Conservation (phyloP, 2,888 invertebrate genomes). For the Metacarcinus magister region DNA sequence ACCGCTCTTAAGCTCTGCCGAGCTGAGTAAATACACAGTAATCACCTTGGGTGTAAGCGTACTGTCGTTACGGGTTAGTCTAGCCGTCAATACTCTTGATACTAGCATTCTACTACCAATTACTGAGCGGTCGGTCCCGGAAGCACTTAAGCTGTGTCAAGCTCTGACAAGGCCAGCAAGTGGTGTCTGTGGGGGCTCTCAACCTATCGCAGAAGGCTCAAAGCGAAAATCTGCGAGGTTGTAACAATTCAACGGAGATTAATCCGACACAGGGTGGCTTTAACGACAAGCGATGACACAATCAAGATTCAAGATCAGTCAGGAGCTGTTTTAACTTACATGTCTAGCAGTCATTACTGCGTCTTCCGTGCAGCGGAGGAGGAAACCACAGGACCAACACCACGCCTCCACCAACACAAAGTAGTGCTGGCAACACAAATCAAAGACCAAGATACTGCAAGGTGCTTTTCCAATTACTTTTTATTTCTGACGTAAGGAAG, state of each 20-base stretch:
- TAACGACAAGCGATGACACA: background rate
- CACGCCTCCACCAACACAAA: background rate
- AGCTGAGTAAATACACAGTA: background rate
- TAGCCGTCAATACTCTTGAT: background rate
- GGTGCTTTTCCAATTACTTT: background rate
- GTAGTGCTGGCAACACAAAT: background rate
- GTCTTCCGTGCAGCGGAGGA: background rate
- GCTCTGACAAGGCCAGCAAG: background rate
- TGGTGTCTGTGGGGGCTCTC: constrained; percentile 3
- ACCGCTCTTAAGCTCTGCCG: background rate
- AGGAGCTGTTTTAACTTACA: background rate
- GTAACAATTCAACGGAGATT: background rate
- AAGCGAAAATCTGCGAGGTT: background rate
- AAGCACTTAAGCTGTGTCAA: constrained; percentile 41
- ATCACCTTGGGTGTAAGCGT: background rate
- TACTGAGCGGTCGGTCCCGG: background rate
- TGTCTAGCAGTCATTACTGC: background rate
- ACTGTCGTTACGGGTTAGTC: background rate
- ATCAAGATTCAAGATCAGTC: background rate
- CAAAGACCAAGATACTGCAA: background rate
- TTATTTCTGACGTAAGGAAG: background rate
- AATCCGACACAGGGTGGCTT: background rate
- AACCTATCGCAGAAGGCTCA: background rate
- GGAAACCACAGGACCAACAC: background rate
- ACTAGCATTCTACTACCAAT: background rate